phyloP scores from a whole-genome alignment of 2,113 vertebrate genomes.

The Petaurus breviceps region DNA sequence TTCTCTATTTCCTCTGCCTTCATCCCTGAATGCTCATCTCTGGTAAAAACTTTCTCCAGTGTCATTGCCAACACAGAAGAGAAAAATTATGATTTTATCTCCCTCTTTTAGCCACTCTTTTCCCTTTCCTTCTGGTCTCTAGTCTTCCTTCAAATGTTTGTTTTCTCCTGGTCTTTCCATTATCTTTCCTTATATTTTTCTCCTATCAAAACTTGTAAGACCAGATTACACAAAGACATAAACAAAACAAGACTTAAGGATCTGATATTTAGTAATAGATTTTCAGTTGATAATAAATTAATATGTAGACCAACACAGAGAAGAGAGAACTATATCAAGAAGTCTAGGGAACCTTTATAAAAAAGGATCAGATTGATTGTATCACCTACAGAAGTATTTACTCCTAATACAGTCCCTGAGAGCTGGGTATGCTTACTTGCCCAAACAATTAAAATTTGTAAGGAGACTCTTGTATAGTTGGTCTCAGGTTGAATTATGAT shows the following conservation, averaged over 20 bases:
- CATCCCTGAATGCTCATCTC: background rate
- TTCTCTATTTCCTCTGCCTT: background rate
- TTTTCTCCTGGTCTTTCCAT: background rate
- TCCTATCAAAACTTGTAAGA: background rate
- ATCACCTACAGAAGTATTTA: background rate
- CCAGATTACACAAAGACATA: background rate
- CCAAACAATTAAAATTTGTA: conserved; percentile 20
- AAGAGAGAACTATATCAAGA: background rate
- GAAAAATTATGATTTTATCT: background rate
- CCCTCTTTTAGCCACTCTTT: background rate
- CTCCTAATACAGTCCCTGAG: background rate
- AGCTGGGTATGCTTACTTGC: background rate
- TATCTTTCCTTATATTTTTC: background rate
- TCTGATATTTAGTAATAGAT: background rate
- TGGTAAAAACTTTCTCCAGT: background rate
- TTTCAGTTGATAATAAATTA: background rate
- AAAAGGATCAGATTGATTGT: background rate
- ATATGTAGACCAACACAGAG: background rate
- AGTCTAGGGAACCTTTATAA: background rate
- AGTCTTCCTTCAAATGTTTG: background rate
- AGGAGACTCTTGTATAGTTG: conserved; percentile 60
- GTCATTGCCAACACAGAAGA: background rate
- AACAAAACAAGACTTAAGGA: background rate
- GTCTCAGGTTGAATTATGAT: conserved; percentile 54
- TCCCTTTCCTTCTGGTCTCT: background rate